A percentile compares a stretch with the other conserved stretches of the same genome.
phyloP scores from a whole-genome alignment of 2,888 invertebrate genomes.

The Dicycla oo region DNA sequence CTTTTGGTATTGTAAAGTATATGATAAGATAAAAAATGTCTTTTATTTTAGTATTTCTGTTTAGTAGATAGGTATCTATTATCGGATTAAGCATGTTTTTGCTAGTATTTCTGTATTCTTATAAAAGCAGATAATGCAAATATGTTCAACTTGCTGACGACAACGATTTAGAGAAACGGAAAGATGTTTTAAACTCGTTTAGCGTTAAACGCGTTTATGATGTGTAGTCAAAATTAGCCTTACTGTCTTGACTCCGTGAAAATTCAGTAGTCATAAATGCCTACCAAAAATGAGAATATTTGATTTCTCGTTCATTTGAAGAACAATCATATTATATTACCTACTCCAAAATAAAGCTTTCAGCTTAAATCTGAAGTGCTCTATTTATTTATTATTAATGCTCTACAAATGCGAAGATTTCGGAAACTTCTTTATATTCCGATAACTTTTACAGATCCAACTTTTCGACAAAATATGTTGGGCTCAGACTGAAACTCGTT shows the following conservation, averaged over 20 bases:
- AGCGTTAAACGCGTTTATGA: too few species aligned
- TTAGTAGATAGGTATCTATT: background rate
- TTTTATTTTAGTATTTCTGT: conserved; percentile 20
- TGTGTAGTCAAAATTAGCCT: too few species aligned
- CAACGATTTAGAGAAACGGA: too few species aligned
- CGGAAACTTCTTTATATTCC: background rate
- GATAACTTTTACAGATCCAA: background rate
- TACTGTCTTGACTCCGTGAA: background rate
- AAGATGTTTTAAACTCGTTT: too few species aligned
- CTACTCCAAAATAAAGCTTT: background rate
- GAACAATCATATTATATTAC: background rate
- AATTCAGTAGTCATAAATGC: too few species aligned
- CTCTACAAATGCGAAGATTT: background rate
- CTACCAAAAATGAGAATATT: background rate
- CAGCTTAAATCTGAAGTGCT: background rate
- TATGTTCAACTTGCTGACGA: too few species aligned
- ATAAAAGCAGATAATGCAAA: too few species aligned
- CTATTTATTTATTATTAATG: background rate
- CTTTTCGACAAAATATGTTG: background rate
- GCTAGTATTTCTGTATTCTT: background rate
- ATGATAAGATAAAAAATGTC: conserved; percentile 39
- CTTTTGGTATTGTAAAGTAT: conserved; percentile 24
- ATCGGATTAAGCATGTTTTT: conserved; percentile 9
- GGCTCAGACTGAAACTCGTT: background rate
- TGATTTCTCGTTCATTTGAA: background rate